Percentiles rank a stretch among this genome's conserved stretches.
Conservation (phyloP, 2,797 vertebrate species). For the Triplophysa yarkandensis region DNA sequence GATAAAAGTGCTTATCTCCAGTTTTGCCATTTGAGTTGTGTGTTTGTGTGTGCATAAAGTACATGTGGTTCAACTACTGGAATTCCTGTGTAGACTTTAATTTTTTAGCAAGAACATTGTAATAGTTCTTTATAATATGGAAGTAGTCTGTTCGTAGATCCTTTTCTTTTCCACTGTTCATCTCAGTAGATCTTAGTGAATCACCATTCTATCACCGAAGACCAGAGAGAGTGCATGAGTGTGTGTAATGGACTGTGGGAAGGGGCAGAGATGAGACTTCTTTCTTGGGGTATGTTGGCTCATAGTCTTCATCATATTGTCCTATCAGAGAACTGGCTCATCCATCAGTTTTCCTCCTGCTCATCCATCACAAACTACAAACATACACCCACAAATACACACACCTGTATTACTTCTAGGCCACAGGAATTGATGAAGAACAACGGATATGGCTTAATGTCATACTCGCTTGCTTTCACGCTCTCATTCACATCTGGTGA, state of each 20-base stretch:
- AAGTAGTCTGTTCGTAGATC: neutral
- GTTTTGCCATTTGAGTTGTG: constrained; percentile 54
- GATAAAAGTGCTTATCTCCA: constrained; percentile 88
- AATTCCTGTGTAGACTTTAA: neutral
- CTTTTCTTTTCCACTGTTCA: constrained; percentile 20
- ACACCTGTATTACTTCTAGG: constrained; percentile 57
- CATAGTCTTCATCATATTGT: constrained; percentile 83
- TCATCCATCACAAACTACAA: constrained; percentile 75
- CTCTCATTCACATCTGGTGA: constrained; percentile 30
- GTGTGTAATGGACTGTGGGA: constrained; percentile 48
- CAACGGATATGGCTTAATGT: constrained; percentile 71
- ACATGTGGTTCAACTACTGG: neutral
- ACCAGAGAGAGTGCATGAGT: constrained; percentile 31
- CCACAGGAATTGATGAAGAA: constrained; percentile 73
- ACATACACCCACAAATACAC: constrained; percentile 50
- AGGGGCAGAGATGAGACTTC: constrained; percentile 59
- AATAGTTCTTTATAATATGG: neutral
- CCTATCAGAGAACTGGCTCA: constrained; percentile 83
- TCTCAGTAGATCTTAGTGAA: constrained; percentile 39
- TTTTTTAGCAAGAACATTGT: neutral
- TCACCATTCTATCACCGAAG: constrained; percentile 42
- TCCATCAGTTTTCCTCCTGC: constrained; percentile 80
- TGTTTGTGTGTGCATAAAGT: constrained; percentile 13
- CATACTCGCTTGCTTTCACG: constrained; percentile 56
- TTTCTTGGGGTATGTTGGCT: constrained; percentile 79